A percentile compares a stretch with the other conserved stretches of the same genome.
phyloP scores from a whole-genome alignment of 2,888 invertebrate species.

The Andrena fulva region DNA sequence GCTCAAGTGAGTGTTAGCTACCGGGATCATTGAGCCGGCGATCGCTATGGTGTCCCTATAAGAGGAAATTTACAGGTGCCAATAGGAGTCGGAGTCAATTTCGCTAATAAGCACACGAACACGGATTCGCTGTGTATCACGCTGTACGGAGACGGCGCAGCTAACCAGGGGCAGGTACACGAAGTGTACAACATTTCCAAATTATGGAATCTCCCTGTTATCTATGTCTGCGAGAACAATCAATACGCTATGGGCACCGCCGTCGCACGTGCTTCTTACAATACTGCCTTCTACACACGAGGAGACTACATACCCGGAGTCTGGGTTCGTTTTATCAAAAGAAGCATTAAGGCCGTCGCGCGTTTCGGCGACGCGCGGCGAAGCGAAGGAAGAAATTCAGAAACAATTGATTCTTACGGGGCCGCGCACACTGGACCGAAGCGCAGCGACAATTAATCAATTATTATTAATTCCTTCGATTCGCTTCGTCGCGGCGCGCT shows the following conservation, averaged over 20 bases:
- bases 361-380: no score
- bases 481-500: no score
- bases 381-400: no score
- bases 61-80: conserved; percentile 89
- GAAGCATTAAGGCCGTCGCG: no score
- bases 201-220: conserved; percentile 96
- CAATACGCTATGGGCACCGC: conserved; percentile 99
- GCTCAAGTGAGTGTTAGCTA: conserved; percentile 91
- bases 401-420: no score
- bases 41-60: neutral
- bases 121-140: conserved; percentile 95
- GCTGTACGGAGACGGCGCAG: conserved; percentile 97
- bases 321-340: conserved; percentile 88
- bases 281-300: conserved; percentile 95
- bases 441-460: no score
- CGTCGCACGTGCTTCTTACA: conserved; percentile 94
- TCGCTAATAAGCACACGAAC: conserved; percentile 95
- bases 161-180: conserved; percentile 97
- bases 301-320: conserved; percentile 98
- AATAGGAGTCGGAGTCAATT: conserved; percentile 96
- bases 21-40: no score
- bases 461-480: no score
- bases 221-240: conserved; percentile 99
- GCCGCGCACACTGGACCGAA: no score
- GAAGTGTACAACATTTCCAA: conserved; percentile 98